A percentile compares a stretch with the other conserved stretches of the same genome.
These are phyloP conservation scores for Hoplostethus atlanticus DNA, from an alignment of 2,797 vertebrate species.

Conservation along the genomic window DNA sequence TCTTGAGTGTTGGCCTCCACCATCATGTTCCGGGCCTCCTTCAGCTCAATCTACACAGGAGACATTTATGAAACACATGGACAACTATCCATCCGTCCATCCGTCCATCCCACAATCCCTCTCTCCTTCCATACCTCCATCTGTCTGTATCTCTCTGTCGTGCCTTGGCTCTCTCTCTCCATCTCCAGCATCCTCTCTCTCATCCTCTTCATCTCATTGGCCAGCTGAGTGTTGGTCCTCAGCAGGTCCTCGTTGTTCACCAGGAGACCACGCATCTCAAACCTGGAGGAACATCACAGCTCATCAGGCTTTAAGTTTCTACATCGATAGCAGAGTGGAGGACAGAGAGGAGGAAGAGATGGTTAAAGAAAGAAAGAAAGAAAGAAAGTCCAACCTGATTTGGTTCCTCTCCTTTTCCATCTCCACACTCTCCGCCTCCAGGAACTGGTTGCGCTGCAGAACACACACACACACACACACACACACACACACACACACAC, in stretches of 20 bases:
- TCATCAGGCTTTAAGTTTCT: neutral
- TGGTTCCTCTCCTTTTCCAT: conserved; percentile 87
- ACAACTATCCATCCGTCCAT: neutral
- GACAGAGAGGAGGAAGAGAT: too few relatives aligned
- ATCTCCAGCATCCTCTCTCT: conserved; percentile 80
- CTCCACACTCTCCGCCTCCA: conserved; percentile 86
- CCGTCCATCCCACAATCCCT: neutral
- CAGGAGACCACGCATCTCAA: conserved; percentile 84
- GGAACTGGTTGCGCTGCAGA: conserved; percentile 85
- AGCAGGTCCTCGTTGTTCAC: conserved; percentile 86
- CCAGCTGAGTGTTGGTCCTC: conserved; percentile 81
- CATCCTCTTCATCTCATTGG: conserved; percentile 79
- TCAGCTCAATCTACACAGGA: conserved; percentile 78
- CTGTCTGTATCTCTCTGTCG: conserved; percentile 67
- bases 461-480: conserved; percentile 5
- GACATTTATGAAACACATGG: neutral
- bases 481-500: conserved; percentile 3
- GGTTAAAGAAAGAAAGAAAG: neutral
- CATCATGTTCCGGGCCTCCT: conserved; percentile 82
- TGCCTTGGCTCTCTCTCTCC: conserved; percentile 71
- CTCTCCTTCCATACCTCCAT: conserved; percentile 76
- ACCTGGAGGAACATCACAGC: conserved; percentile 53
- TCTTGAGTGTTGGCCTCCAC: conserved; percentile 87
- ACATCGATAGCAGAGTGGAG: too few relatives aligned
- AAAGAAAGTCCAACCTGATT: conserved; percentile 73